Percentiles rank a stretch among this genome's conserved stretches.
Evolutionary conservation across 2,888 invertebrate species (phyloP).

Genomic region (Dolomedes plantarius): DNA sequence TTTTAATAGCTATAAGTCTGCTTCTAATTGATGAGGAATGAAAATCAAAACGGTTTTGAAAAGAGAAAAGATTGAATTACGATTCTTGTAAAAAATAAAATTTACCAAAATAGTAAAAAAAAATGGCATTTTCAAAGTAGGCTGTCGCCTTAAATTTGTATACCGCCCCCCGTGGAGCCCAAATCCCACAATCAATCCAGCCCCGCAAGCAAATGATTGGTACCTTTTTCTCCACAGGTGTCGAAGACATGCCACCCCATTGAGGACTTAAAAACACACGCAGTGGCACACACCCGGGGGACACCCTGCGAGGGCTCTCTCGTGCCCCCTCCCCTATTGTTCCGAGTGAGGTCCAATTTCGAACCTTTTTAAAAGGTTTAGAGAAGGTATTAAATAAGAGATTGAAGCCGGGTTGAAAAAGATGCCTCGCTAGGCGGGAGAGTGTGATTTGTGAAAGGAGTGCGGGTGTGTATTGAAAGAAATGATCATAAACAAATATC

Average conservation of each 20-base stretch:
- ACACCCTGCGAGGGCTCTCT: neutral
- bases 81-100: too few relatives aligned
- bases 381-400: neutral
- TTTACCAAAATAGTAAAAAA: too few relatives aligned
- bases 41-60: too few relatives aligned
- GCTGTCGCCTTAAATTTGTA: neutral
- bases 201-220: conserved; percentile 44
- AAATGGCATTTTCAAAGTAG: too few relatives aligned
- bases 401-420: neutral
- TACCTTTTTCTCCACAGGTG: conserved; percentile 53
- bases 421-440: neutral
- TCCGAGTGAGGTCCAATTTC: neutral
- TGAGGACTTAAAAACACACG: conserved; percentile 60
- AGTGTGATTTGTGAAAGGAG: too few relatives aligned
- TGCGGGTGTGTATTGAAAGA: too few relatives aligned
- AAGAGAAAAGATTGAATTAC: too few relatives aligned
- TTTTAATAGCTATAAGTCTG: too few relatives aligned
- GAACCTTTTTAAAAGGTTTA: neutral
- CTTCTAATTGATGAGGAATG: too few relatives aligned
- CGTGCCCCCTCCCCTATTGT: neutral
- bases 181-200: neutral
- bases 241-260: conserved; percentile 62
- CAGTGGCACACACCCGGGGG: neutral
- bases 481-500: too few relatives aligned
- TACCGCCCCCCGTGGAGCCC: neutral